These are phyloP conservation scores for Bostrychus sinensis DNA, from an alignment of 2,113 vertebrate genomes.

Conservation along the genomic window DNA sequence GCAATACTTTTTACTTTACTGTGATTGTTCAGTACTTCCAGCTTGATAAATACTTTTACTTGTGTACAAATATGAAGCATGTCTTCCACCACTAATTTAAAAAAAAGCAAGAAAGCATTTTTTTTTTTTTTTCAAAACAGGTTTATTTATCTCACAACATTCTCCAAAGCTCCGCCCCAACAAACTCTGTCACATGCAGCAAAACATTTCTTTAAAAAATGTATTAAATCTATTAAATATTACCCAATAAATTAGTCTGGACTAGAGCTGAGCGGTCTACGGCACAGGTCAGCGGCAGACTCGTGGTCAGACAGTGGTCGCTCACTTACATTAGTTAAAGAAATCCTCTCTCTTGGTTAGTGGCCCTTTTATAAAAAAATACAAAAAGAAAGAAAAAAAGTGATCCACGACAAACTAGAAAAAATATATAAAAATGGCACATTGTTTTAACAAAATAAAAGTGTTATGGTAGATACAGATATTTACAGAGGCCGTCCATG, in stretches of 20 bases:
- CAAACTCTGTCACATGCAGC: conserved; percentile 72
- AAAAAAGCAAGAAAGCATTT: neutral
- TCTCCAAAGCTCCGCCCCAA: conserved; percentile 42
- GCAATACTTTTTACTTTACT: too few species aligned
- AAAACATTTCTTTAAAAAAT: conserved; percentile 28
- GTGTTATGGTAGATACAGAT: conserved; percentile 58
- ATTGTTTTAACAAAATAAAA: conserved; percentile 48
- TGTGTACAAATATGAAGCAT: neutral
- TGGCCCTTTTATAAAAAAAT: conserved; percentile 34
- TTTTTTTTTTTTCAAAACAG: neutral
- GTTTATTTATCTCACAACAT: conserved; percentile 69
- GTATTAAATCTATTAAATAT: conserved; percentile 6
- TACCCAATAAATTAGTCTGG: neutral
- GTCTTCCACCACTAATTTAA: too few species aligned
- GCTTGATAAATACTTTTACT: too few species aligned
- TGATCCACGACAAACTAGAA: conserved; percentile 48
- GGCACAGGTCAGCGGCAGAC: conserved; percentile 1
- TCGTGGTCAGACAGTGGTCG: conserved; percentile 11
- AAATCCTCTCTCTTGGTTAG: conserved; percentile 23
- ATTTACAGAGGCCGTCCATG: conserved; percentile 61
- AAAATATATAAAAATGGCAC: conserved; percentile 65
- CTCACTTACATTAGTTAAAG: conserved; percentile 30
- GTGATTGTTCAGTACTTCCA: too few species aligned
- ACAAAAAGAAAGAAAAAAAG: conserved; percentile 35
- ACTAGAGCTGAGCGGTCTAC: neutral